Evolutionary conservation across 2,888 invertebrate species (phyloP), one percentile per base, ranked within the genome.

Genomic region (Ceratothoa steindachneri): DNA sequence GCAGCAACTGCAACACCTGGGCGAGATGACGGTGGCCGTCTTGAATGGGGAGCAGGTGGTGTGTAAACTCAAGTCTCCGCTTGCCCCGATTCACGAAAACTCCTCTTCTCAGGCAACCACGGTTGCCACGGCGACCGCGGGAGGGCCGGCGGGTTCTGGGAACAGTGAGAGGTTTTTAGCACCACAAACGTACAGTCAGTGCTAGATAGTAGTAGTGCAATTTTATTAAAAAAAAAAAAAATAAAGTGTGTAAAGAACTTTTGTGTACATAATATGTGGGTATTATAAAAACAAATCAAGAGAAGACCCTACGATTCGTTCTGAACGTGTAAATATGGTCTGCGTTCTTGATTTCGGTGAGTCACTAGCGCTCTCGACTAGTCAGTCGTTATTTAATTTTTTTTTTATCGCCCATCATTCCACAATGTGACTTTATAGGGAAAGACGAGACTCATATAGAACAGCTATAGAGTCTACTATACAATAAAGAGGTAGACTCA

Each of bases 1-100:
- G 66, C 78, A 78, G 31, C 80, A 80, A 66, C 77, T 80, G 27
- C 78, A 80, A 66, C 78, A 78, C 29, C 60, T 76, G 41, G 79
- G 79, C 7, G 79, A 79, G 64, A 79, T 79, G 79, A 79, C 76
- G 29, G 79, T 79, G 28, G 76, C 79, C 51, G 79, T 79, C 67
- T 66, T 79, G 65, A 79, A 73, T 70, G 79, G 79, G 5, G 79
- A 79, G 31, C 79, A 79, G 66, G 79, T 79, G 41, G 76, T 79
- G 31, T 79, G 79, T 65, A 79, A 79, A 52, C 69, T 79, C 31
- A 79, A 79, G 67, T 71, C 76, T 29, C 76, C 79, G 0, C 52
- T 79, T 30, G 76, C 79, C 22, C 79, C 79, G 60, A 79, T 79
- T 60, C 76, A 79, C 29, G 79, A 79, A 67, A 22, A 60, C 3